Evolutionary conservation across 2,888 invertebrate species (phyloP).

Genomic region (Diaphora mendica): DNA sequence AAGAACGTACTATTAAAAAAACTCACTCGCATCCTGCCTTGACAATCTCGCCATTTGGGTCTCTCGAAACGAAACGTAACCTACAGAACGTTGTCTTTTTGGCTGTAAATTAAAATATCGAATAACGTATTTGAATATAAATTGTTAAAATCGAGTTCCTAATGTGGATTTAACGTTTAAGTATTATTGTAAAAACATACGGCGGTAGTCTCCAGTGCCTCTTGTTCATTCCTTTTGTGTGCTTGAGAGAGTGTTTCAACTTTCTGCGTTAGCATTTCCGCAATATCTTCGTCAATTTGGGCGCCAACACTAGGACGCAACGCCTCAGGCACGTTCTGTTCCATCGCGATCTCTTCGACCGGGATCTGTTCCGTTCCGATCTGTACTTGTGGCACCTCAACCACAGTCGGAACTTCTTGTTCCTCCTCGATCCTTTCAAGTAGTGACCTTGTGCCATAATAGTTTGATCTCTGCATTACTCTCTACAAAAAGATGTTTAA

Average conservation of each 20-base stretch:
- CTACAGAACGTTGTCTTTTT: constrained; percentile 60
- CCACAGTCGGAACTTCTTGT: constrained; percentile 36
- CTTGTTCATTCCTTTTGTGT: constrained; percentile 49
- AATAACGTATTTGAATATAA: background rate
- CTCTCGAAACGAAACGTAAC: constrained; percentile 56
- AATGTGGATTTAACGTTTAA: constrained; percentile 32
- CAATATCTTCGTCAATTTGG: constrained; percentile 56
- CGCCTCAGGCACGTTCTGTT: constrained; percentile 31
- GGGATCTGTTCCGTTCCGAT: constrained; percentile 18
- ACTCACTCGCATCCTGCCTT: constrained; percentile 42
- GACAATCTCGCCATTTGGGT: constrained; percentile 44
- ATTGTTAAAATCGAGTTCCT: background rate
- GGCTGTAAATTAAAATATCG: constrained; percentile 54
- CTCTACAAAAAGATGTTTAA: constrained; percentile 31
- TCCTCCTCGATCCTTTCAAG: constrained; percentile 59
- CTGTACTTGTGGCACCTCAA: constrained; percentile 25
- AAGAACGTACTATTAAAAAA: background rate
- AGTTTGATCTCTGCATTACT: constrained; percentile 41
- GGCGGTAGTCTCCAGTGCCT: constrained; percentile 14
- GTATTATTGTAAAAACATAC: constrained; percentile 44
- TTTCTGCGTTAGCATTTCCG: constrained; percentile 69
- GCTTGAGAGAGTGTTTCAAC: constrained; percentile 54
- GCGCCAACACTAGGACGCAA: constrained; percentile 32
- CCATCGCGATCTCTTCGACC: constrained; percentile 39
- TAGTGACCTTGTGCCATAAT: constrained; percentile 28